Evolutionary conservation across 2,888 invertebrate species (phyloP), one percentile per base, ranked within the genome.

Genomic region (Empis livida): DNA sequence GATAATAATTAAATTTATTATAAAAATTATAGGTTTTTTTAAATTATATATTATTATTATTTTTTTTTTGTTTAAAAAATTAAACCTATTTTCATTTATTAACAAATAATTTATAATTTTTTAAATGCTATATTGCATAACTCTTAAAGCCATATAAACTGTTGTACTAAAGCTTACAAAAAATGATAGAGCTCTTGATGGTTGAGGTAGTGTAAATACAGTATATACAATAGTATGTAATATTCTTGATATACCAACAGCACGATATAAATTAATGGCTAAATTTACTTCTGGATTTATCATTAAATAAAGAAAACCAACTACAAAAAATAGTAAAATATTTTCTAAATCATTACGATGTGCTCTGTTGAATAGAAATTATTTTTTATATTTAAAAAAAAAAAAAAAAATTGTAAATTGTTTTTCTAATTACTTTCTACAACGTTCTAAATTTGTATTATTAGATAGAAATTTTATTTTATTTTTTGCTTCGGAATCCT

Each of bases 301-400:
- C 47, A 73, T 52, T 0, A 73, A 63, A 59, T 75, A 79, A 11
- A 76, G 61, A 2, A 73, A 59, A 10, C 74, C 75, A 49, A 73
- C 58, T 17, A 71, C 54, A 30, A 76, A 65, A 59, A 77, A 79
- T 6, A 74, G 68, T 4, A 75, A 59, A 51, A 79, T 75, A 59
- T 78, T 79, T 60, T 79, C 78, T 55, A 79, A 56, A 60, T 79
- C 79, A 57, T 79, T 79, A 53, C 71, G 69, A 57, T 79, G 79
- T 6, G 75, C 77, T 54, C 75, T 73, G 9, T 27, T 20, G 20
- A 20, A 27, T 8, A 8, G 9, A 27, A 27, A 27, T 27, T 27
- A 27, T 27, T 27, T 27, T 27, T 20, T 20, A 5, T 20, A 5
- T 20, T 20, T 20, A 20, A 20, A 63, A 11, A 63, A 61, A 44